Percentiles rank a stretch among this genome's conserved stretches.
Conservation (phyloP, 2,113 vertebrate species). For the Archilochus colubris region DNA sequence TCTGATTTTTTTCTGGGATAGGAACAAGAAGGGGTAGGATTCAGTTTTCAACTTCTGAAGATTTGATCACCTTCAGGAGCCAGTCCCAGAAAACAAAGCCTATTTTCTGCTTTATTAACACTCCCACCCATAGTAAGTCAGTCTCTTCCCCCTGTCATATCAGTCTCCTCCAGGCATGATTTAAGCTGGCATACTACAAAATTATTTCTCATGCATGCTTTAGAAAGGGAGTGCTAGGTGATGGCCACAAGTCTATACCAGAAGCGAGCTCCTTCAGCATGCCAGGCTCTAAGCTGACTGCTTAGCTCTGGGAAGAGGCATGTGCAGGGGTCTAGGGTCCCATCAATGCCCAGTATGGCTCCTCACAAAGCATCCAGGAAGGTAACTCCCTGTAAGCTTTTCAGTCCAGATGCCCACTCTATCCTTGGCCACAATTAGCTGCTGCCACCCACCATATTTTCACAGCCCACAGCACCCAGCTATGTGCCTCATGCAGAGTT, state of each 20-base stretch:
- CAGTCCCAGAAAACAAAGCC: not conserved
- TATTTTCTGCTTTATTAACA: not conserved
- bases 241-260: not conserved
- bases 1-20: not conserved
- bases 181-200: not conserved
- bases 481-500: not conserved
- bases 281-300: not conserved
- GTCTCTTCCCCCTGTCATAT: not conserved
- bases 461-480: not conserved
- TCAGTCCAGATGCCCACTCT: accelerated
- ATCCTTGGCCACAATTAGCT: not conserved
- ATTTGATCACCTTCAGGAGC: not conserved
- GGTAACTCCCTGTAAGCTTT: not conserved
- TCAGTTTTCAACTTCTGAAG: not conserved
- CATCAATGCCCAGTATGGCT: not conserved
- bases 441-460: not conserved
- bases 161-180: not conserved
- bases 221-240: not conserved
- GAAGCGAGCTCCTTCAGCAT: not conserved
- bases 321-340: not conserved
- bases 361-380: not conserved
- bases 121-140: not conserved
- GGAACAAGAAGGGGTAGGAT: not conserved
- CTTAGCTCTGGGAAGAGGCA: not conserved
- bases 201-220: not conserved